Percentiles rank a stretch among this genome's conserved stretches.
Conservation (phyloP, 1,140 invertebrate species). For the Drosophila sucinea region DNA sequence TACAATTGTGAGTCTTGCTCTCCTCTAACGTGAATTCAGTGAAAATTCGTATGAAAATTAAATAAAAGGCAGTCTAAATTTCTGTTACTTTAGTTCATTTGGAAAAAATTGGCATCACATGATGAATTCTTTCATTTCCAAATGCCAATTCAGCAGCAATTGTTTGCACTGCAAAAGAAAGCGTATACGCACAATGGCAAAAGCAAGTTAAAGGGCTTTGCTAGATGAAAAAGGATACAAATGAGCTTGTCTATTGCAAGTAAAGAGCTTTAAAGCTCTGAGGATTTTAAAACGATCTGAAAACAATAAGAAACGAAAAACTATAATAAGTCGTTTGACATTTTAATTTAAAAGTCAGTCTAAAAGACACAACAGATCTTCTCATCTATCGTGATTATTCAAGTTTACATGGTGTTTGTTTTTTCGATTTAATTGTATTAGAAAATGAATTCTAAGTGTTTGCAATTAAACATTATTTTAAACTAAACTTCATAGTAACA, state of each 20-base stretch:
- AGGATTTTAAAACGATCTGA: no score
- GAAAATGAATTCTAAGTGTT: no score
- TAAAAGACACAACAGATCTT: no score
- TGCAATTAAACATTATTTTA: no score
- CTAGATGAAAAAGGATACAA: not conserved
- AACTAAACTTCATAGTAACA: no score
- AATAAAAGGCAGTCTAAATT: not conserved
- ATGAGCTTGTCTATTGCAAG: not conserved
- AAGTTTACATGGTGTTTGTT: no score
- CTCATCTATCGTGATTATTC: no score
- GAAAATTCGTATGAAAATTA: not conserved
- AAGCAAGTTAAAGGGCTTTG: not conserved
- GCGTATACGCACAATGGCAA: not conserved
- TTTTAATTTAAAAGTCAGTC: no score
- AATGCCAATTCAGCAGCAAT: not conserved
- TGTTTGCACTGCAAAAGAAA: not conserved
- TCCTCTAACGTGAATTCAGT: not conserved
- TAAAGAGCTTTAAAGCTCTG: no score
- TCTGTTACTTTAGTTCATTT: not conserved
- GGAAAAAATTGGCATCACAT: not conserved
- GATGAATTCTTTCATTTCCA: not conserved
- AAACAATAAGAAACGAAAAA: no score
- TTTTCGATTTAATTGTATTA: no score
- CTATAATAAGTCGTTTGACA: no score
- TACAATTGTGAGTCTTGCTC: not conserved